Conservation (phyloP, 2,113 vertebrate species). For the Haemorhous mexicanus region DNA sequence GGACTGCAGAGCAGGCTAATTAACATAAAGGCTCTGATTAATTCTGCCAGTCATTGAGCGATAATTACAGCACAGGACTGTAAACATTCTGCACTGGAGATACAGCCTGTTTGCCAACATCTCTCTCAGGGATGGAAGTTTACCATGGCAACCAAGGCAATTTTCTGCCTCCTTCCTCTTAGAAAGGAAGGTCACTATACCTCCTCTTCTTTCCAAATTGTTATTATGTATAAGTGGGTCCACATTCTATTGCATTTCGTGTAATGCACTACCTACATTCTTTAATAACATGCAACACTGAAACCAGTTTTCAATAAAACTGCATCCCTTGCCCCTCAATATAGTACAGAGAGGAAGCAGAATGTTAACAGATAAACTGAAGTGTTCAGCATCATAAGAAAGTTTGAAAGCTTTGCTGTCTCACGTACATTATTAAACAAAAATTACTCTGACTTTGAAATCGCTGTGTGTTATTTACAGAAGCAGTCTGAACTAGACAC, state of each 20-base stretch:
- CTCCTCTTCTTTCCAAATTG: constrained; percentile 65
- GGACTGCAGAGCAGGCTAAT: constrained; percentile 92
- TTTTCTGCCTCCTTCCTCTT: constrained; percentile 76
- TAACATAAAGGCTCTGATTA: constrained; percentile 98
- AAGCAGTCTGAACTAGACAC: background rate
- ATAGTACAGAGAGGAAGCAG: constrained; percentile 19
- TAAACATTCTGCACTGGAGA: constrained; percentile 83
- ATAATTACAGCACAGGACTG: constrained; percentile 82
- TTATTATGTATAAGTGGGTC: constrained; percentile 64
- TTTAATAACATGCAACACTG: constrained; percentile 58
- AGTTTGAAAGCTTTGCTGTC: constrained; percentile 33
- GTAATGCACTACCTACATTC: constrained; percentile 56
- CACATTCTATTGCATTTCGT: constrained; percentile 55
- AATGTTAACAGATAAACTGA: background rate
- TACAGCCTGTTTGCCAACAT: constrained; percentile 83
- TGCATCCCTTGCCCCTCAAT: constrained; percentile 44
- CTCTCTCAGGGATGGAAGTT: constrained; percentile 78
- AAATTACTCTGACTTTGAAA: constrained; percentile 22
- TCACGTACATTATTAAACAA: background rate
- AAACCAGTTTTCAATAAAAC: constrained; percentile 60
- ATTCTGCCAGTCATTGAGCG: constrained; percentile 92
- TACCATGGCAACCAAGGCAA: constrained; percentile 83
- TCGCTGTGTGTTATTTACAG: background rate
- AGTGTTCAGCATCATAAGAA: background rate
- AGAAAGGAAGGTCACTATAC: constrained; percentile 77